A percentile compares a stretch with the other conserved stretches of the same genome.
These are phyloP conservation scores for Lutraria lutraria DNA, from an alignment of 2,888 invertebrate species.

Conservation along the genomic window DNA sequence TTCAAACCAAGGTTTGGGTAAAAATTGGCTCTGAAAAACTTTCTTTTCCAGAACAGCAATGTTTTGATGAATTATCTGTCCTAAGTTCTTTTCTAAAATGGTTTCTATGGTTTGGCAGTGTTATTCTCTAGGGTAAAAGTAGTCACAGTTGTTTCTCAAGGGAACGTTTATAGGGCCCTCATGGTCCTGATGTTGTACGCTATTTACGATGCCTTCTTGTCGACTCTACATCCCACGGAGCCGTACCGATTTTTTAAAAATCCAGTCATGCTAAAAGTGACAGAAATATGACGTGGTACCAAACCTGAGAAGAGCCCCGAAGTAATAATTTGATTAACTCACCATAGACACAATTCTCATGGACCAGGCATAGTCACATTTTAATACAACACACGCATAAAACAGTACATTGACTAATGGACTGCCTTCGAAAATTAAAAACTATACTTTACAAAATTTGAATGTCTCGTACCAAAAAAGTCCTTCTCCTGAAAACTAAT, in stretches of 20 bases:
- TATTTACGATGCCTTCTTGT: neutral
- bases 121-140: too few relatives aligned
- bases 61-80: too few relatives aligned
- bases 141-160: too few relatives aligned
- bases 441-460: neutral
- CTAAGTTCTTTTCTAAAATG: too few relatives aligned
- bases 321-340: neutral
- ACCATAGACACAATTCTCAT: neutral
- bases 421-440: neutral
- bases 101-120: too few relatives aligned
- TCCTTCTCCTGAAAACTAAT: too few relatives aligned
- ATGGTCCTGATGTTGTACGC: neutral
- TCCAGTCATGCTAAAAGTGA: neutral
- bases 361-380: neutral
- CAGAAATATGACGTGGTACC: neutral
- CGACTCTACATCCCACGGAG: neutral
- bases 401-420: neutral
- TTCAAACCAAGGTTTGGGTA: too few relatives aligned
- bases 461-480: too few relatives aligned
- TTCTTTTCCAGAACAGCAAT: too few relatives aligned
- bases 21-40: too few relatives aligned
- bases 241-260: neutral
- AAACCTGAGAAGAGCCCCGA: neutral
- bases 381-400: neutral
- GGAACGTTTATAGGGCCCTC: too few relatives aligned